These are phyloP conservation scores for Rhopilema esculentum DNA, from an alignment of 30 jellyfish, hydroid and myxozoan species.

Conservation along the genomic window DNA sequence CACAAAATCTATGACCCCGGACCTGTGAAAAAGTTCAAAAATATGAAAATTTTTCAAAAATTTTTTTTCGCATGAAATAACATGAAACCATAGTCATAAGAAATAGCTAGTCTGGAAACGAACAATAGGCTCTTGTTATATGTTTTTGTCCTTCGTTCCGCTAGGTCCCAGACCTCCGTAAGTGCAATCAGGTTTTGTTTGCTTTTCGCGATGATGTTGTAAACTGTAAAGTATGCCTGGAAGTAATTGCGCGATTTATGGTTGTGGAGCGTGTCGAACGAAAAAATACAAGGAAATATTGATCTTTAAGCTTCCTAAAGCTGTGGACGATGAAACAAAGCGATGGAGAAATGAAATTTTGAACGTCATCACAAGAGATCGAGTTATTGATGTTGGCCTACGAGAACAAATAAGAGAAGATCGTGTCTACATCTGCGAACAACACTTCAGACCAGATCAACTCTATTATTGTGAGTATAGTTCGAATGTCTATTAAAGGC, in stretches of 20 bases:
- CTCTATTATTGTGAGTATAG: too few relatives aligned
- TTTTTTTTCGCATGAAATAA: too few relatives aligned
- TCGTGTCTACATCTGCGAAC: constrained; percentile 59
- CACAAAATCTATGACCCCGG: too few relatives aligned
- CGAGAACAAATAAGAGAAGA: constrained; percentile 42
- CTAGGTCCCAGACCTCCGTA: constrained; percentile 24
- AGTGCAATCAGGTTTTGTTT: too few relatives aligned
- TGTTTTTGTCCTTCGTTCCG: not conserved
- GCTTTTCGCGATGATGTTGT: not conserved
- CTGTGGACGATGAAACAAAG: constrained; percentile 51
- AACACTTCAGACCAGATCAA: constrained; percentile 46
- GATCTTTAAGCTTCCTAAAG: constrained; percentile 71
- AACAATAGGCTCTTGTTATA: not conserved
- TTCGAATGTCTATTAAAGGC: too few relatives aligned
- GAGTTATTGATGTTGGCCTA: constrained; percentile 56
- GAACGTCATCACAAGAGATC: constrained; percentile 57
- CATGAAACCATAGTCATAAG: too few relatives aligned
- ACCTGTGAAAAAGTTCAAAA: too few relatives aligned
- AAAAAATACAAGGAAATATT: constrained; percentile 25
- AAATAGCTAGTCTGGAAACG: too few relatives aligned
- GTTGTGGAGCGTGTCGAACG: constrained; percentile 76
- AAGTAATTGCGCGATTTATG: constrained; percentile 72
- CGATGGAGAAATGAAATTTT: constrained; percentile 66
- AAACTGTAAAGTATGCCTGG: constrained; percentile 61
- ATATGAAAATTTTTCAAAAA: too few relatives aligned